phyloP scores from a whole-genome alignment of 2,888 invertebrate genomes.

The Drosophila lacicola region DNA sequence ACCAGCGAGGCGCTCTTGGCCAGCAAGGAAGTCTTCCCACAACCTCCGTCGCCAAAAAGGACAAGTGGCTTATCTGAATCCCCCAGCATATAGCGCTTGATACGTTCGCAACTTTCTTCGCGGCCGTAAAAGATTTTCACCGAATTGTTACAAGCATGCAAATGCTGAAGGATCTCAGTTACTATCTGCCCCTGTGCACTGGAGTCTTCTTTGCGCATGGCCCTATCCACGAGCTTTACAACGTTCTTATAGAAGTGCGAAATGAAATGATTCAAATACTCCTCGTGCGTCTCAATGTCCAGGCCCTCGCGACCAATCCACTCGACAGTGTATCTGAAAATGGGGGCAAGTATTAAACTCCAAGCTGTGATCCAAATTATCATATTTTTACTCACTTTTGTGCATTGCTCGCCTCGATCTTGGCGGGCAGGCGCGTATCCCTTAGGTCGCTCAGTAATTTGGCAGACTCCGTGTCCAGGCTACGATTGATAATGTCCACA shows the following conservation, averaged over 20 bases:
- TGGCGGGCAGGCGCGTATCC: constrained; percentile 94
- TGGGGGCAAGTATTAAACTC: background rate
- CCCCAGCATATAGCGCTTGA: constrained; percentile 93
- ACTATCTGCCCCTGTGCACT: constrained; percentile 97
- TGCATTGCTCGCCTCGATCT: constrained; percentile 94
- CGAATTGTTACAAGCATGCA: constrained; percentile 97
- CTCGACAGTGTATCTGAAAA: constrained; percentile 93
- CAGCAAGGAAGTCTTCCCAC: constrained; percentile 98
- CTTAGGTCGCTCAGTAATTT: constrained; percentile 94
- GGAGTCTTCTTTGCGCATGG: constrained; percentile 98
- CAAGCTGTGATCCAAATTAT: background rate
- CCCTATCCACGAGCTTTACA: constrained; percentile 94
- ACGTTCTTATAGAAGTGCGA: constrained; percentile 97
- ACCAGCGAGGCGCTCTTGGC: constrained; percentile 96
- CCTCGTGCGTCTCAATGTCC: constrained; percentile 95
- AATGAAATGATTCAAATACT: constrained; percentile 97
- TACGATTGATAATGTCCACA: constrained; percentile 96
- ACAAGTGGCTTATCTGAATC: constrained; percentile 95
- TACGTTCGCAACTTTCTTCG: constrained; percentile 92
- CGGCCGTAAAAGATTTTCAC: constrained; percentile 97
- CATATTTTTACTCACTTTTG: constrained; percentile 89
- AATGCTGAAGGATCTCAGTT: constrained; percentile 96
- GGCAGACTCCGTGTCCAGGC: constrained; percentile 96
- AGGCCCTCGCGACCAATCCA: constrained; percentile 98
- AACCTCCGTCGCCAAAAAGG: constrained; percentile 97